Percentiles rank a stretch among this genome's conserved stretches.
These are phyloP conservation scores for Alectoris magna DNA, from an alignment of 2,797 vertebrate genomes.

Conservation along the genomic window DNA sequence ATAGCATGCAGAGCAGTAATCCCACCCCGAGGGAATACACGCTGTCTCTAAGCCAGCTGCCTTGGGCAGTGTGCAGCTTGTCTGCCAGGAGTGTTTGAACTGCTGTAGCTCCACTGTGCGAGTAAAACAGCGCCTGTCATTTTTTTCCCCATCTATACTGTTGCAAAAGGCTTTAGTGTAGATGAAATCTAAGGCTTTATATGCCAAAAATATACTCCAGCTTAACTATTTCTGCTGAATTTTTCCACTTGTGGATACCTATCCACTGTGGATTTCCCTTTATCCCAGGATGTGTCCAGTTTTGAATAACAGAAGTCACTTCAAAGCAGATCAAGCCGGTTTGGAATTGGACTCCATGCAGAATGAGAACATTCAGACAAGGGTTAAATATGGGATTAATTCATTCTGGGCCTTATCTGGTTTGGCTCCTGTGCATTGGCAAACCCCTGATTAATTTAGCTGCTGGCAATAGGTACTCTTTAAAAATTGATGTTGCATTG, in stretches of 20 bases:
- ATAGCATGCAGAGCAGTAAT: not conserved
- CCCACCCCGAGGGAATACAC: not conserved
- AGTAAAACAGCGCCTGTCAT: not conserved
- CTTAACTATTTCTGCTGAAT: not conserved
- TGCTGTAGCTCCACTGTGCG: not conserved
- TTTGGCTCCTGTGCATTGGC: not conserved
- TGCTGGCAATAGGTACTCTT: not conserved
- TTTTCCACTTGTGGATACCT: not conserved
- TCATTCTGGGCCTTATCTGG: not conserved
- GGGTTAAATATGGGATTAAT: not conserved
- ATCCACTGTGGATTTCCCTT: not conserved
- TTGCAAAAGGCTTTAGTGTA: not conserved
- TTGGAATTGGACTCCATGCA: not conserved
- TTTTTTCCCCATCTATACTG: not conserved
- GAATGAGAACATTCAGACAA: not conserved
- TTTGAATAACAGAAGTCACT: not conserved
- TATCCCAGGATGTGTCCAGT: not conserved
- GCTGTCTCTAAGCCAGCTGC: not conserved
- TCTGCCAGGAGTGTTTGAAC: not conserved
- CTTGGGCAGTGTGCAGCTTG: not conserved
- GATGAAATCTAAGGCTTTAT: not conserved
- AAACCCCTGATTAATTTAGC: not conserved
- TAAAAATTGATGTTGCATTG: constrained; percentile 14
- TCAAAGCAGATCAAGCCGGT: not conserved
- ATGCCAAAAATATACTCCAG: not conserved